These are phyloP conservation scores for Paguma larvata DNA, from an alignment of 2,797 vertebrate genomes.

Conservation along the genomic window DNA sequence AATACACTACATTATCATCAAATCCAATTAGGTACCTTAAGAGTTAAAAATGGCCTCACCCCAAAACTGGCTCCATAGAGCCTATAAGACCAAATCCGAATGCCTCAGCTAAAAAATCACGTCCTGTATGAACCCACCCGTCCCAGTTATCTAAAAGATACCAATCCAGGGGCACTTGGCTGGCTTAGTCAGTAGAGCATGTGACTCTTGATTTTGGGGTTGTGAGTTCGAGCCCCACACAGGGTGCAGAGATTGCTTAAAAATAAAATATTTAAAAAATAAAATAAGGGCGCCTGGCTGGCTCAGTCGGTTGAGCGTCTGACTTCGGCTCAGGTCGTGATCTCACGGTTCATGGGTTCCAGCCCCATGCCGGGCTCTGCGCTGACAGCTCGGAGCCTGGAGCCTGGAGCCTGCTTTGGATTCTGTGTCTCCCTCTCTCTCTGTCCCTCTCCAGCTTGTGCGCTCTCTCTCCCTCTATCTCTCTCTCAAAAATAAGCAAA, in stretches of 20 bases:
- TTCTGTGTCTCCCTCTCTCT: not conserved
- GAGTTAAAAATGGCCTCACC: not conserved
- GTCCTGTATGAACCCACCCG: not conserved
- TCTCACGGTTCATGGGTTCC: not conserved
- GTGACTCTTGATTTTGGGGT: not conserved
- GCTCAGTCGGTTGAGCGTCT: not conserved
- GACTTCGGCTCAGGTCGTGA: not conserved
- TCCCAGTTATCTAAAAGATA: not conserved
- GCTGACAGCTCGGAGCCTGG: not conserved
- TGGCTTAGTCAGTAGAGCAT: not conserved
- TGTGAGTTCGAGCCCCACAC: not conserved
- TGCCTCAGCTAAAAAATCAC: not conserved
- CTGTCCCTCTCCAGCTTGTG: not conserved
- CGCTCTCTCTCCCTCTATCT: not conserved
- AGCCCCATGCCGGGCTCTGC: not conserved
- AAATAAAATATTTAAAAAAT: not conserved
- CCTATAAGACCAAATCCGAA: not conserved
- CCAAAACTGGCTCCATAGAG: not conserved
- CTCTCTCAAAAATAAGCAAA: not conserved
- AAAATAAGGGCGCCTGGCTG: not conserved
- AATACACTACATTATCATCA: not conserved
- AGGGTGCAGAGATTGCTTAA: not conserved
- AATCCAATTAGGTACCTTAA: not conserved
- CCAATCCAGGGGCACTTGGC: not conserved
- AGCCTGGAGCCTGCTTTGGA: not conserved